Percentiles rank a stretch among this genome's conserved stretches.
These are phyloP conservation scores for Calidris pugnax DNA, from an alignment of 2,113 vertebrate genomes.

Conservation along the genomic window DNA sequence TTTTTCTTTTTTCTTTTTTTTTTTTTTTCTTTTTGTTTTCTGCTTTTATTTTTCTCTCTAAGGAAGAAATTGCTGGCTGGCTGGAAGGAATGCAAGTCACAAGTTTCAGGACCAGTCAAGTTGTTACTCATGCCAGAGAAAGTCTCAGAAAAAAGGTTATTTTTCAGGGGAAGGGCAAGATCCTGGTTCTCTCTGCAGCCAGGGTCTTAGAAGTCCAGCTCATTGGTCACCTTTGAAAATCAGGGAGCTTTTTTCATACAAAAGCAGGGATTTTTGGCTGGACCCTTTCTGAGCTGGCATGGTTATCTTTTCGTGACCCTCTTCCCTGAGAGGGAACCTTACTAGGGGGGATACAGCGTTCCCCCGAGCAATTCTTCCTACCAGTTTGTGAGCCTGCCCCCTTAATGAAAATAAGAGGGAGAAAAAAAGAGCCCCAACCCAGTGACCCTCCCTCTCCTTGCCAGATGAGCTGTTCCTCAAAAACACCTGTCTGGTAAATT, in stretches of 20 bases:
- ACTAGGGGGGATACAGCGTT: not conserved
- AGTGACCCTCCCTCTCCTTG: conserved; percentile 25
- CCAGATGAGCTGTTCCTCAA: conserved; percentile 58
- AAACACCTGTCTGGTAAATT: conserved; percentile 61
- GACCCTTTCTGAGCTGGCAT: not conserved
- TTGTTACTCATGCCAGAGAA: not conserved
- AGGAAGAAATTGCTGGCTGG: not conserved
- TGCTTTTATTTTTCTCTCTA: not conserved
- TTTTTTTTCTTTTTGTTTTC: not conserved
- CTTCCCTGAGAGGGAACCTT: not conserved
- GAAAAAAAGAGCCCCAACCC: not conserved
- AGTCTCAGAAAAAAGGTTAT: not conserved
- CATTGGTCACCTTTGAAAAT: not conserved
- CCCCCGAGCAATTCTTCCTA: not conserved
- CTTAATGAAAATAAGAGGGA: conserved; percentile 24
- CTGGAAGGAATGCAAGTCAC: not conserved
- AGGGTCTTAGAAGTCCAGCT: not conserved
- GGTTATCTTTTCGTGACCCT: not conserved
- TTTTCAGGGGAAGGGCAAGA: not conserved
- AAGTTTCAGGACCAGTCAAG: not conserved
- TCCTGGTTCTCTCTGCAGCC: not conserved
- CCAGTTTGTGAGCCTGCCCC: not conserved
- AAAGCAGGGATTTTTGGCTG: not conserved
- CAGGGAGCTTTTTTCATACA: not conserved
- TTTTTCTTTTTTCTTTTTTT: not conserved